Conservation (phyloP, 2,113 vertebrate genomes). For the Epinephelus cyanopodus region DNA sequence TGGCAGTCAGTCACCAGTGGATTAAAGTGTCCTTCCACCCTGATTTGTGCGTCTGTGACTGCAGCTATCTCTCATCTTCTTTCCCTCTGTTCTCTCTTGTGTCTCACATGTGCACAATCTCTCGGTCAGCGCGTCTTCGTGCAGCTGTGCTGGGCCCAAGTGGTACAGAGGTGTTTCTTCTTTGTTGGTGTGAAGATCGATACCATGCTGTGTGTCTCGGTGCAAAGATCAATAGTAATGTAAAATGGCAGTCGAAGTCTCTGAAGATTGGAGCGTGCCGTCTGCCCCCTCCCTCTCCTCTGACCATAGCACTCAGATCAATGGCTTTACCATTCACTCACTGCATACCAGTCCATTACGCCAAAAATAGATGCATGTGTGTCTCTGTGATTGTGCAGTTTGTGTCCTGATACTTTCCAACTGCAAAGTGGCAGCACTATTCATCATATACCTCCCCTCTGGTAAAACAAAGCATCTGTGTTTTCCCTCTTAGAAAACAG, state of each 20-base stretch:
- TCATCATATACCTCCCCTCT: constrained; percentile 32
- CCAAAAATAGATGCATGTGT: constrained; percentile 53
- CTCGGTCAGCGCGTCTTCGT: constrained; percentile 33
- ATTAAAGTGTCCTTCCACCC: constrained; percentile 44
- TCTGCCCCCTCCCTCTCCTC: constrained; percentile 37
- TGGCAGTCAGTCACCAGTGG: constrained; percentile 28
- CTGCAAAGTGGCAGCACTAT: constrained; percentile 33
- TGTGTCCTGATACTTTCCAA: constrained; percentile 15
- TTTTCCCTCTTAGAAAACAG: constrained; percentile 19
- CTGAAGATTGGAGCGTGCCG: constrained; percentile 55
- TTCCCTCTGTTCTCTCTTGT: background rate
- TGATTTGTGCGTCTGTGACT: constrained; percentile 25
- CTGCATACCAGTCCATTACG: constrained; percentile 50
- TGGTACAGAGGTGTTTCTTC: constrained; percentile 42
- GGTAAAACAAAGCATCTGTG: constrained; percentile 36
- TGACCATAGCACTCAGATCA: constrained; percentile 63
- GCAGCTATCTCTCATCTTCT: constrained; percentile 17
- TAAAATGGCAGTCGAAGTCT: constrained; percentile 76
- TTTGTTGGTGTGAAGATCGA: constrained; percentile 71
- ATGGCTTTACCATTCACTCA: constrained; percentile 70
- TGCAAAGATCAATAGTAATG: constrained; percentile 78
- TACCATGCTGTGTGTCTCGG: constrained; percentile 56
- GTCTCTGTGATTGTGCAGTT: constrained; percentile 3
- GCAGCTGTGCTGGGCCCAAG: constrained; percentile 26
- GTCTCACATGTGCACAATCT: background rate